phyloP scores from a whole-genome alignment of 2,888 invertebrate genomes.

The Sinhomidia bicolor region DNA sequence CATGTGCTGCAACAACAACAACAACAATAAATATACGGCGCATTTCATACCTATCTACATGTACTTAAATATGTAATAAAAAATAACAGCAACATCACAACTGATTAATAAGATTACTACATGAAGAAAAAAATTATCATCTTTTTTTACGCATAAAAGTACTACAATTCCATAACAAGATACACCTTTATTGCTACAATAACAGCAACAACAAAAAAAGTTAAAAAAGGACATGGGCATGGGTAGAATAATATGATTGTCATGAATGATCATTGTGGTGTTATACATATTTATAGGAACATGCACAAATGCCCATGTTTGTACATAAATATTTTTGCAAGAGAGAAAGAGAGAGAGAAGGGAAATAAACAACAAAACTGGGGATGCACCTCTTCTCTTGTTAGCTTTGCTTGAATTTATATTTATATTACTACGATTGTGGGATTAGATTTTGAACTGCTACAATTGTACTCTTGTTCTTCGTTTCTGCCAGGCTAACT shows the following conservation, averaged over 20 bases:
- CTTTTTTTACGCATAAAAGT: neutral
- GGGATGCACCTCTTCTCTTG: too few species aligned
- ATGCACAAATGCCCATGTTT: constrained; percentile 47
- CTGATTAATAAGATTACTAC: constrained; percentile 24
- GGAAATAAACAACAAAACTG: neutral
- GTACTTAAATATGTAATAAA: neutral
- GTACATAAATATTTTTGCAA: constrained; percentile 19
- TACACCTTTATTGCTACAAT: constrained; percentile 42
- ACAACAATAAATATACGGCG: neutral
- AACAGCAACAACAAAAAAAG: constrained; percentile 14
- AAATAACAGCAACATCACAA: constrained; percentile 25
- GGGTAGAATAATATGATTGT: neutral
- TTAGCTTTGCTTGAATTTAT: too few species aligned
- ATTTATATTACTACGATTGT: neutral
- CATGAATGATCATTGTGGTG: neutral
- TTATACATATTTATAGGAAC: constrained; percentile 42
- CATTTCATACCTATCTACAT: neutral
- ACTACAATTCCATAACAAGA: constrained; percentile 53
- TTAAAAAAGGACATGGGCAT: constrained; percentile 28
- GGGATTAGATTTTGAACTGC: neutral
- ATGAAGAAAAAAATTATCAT: neutral
- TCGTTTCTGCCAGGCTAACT: neutral
- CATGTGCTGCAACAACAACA: neutral
- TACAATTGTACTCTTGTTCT: neutral
- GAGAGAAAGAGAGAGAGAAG: neutral